These are phyloP conservation scores for Cydia amplana DNA, from an alignment of 1,140 invertebrate genomes.

Conservation along the genomic window DNA sequence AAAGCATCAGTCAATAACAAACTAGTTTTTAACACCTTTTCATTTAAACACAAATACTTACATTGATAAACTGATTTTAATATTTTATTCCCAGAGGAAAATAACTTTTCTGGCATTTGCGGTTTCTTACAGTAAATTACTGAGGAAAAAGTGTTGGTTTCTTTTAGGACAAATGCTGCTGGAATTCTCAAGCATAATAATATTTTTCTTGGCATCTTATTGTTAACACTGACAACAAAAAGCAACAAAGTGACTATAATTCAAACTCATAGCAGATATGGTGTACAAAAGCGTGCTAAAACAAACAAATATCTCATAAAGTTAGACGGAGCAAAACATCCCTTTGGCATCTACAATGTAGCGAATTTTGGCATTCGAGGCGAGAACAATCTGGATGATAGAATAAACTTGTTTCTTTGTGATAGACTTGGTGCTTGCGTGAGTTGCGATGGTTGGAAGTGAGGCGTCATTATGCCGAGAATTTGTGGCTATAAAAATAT, in stretches of 20 bases:
- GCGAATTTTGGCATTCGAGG: conserved; percentile 67
- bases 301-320: conserved; percentile 73
- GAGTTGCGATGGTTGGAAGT: neutral
- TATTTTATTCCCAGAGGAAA: neutral
- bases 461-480: neutral
- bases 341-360: conserved; percentile 64
- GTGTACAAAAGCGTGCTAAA: conserved; percentile 64
- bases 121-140: neutral
- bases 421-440: conserved; percentile 33
- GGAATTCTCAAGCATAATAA: neutral
- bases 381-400: conserved; percentile 73
- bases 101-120: neutral
- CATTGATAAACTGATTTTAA: neutral
- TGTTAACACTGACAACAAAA: conserved; percentile 29
- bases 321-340: conserved; percentile 67
- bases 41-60: no score
- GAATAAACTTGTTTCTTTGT: conserved; percentile 57
- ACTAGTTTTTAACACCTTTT: no score
- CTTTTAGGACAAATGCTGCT: neutral
- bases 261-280: conserved; percentile 55
- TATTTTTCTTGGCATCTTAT: conserved; percentile 13
- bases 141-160: neutral
- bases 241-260: conserved; percentile 56
- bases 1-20: no score
- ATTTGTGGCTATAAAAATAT: neutral